Evolutionary conservation across 2,888 invertebrate species (phyloP).

Genomic region (Nycteola revayana): DNA sequence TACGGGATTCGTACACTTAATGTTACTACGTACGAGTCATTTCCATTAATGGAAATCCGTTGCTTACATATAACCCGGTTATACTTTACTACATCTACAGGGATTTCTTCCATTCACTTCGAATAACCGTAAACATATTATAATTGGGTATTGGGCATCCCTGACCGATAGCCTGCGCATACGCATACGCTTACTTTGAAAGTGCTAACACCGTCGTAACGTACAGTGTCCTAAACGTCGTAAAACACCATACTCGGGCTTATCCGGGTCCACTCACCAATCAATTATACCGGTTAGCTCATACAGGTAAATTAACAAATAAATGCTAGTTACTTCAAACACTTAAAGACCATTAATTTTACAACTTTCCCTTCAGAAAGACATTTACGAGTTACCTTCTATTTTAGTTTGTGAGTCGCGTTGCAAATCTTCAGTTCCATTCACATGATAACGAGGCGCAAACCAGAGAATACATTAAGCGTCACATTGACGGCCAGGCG

Average conservation of each 20-base stretch:
- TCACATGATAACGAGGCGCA: conserved; percentile 45
- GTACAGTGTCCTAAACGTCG: conserved; percentile 1
- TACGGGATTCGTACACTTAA: too few relatives aligned
- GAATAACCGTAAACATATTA: too few relatives aligned
- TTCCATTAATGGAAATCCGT: too few relatives aligned
- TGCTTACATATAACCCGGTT: too few relatives aligned
- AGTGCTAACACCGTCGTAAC: too few relatives aligned
- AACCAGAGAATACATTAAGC: conserved; percentile 26
- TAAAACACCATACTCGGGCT: conserved; percentile 4
- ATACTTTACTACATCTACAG: too few relatives aligned
- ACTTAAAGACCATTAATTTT: conserved; percentile 37
- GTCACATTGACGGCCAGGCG: conserved; percentile 10
- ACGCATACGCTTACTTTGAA: too few relatives aligned
- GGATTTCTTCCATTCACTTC: too few relatives aligned
- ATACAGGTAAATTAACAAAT: conserved; percentile 21
- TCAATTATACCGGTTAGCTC: conserved; percentile 8
- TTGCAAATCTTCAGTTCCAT: conserved; percentile 40
- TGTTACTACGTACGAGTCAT: too few relatives aligned
- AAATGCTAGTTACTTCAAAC: conserved; percentile 22
- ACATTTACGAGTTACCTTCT: conserved; percentile 42
- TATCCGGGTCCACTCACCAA: conserved; percentile 1
- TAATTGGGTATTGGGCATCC: too few relatives aligned
- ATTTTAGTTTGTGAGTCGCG: conserved; percentile 32
- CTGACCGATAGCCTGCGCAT: too few relatives aligned
- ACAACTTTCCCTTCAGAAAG: conserved; percentile 39